Conservation (phyloP, 2,888 invertebrate species). For the Parelbella ahira region DNA sequence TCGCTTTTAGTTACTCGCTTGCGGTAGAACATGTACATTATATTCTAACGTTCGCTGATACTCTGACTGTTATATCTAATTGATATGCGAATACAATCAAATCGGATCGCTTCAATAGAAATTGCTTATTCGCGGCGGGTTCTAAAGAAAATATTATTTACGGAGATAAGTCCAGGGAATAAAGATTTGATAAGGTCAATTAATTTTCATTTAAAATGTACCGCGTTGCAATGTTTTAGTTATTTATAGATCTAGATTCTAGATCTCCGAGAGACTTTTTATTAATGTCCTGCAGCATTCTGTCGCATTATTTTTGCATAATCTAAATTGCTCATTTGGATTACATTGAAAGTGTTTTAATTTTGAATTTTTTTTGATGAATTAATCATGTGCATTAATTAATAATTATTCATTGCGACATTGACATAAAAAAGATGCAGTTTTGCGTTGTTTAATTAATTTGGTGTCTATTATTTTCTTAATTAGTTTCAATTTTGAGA, state of each 20-base stretch:
- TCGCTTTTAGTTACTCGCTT: background rate
- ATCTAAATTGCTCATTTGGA: slow-evolving; percentile 9
- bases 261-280: slow-evolving; percentile 16
- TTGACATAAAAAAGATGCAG: too few relatives aligned
- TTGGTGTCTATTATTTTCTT: too few relatives aligned
- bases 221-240: slow-evolving; percentile 20
- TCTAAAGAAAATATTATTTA: slow-evolving; percentile 34
- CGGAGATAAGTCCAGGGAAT: slow-evolving; percentile 24
- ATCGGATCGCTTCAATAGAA: slow-evolving; percentile 26
- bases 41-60: slow-evolving; percentile 23
- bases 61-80: slow-evolving; percentile 46
- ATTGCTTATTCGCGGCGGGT: slow-evolving; percentile 29
- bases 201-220: slow-evolving; percentile 29
- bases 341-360: slow-evolving; percentile 23
- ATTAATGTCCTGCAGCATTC: slow-evolving; percentile 18
- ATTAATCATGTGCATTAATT: too few relatives aligned
- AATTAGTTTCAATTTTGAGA: too few relatives aligned
- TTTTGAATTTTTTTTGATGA: background rate
- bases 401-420: too few relatives aligned
- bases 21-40: slow-evolving; percentile 32
- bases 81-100: slow-evolving; percentile 38
- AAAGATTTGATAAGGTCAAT: slow-evolving; percentile 32
- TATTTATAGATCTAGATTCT: slow-evolving; percentile 23
- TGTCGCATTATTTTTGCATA: slow-evolving; percentile 24
- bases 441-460: too few relatives aligned